These are phyloP conservation scores for Apistogramma diplotaenia DNA, from an alignment of 2,113 vertebrate genomes.

Conservation along the genomic window DNA sequence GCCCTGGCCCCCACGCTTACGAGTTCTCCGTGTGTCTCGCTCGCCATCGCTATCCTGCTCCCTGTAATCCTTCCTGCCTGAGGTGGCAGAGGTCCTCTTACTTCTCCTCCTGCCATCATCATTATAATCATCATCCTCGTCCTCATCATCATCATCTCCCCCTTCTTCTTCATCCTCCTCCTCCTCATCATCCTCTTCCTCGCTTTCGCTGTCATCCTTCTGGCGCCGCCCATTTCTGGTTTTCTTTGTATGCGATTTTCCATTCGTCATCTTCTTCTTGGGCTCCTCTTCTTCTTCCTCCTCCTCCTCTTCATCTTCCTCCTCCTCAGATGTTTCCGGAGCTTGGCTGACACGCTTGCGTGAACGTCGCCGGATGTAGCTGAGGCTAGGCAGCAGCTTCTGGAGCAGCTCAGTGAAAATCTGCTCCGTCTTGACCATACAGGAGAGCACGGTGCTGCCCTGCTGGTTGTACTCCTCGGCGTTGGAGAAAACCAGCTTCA, in stretches of 20 bases:
- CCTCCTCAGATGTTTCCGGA: conserved; percentile 55
- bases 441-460: conserved; percentile 86
- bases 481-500: conserved; percentile 94
- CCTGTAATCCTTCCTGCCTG: conserved; percentile 68
- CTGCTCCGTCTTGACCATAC: conserved; percentile 91
- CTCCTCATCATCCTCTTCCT: conserved; percentile 25
- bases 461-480: conserved; percentile 92
- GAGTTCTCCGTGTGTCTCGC: conserved; percentile 68
- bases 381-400: conserved; percentile 88
- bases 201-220: conserved; percentile 53
- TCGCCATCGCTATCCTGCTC: conserved; percentile 78
- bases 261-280: conserved; percentile 67
- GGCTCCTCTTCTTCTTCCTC: conserved; percentile 1
- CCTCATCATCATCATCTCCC: background rate
- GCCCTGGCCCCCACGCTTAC: conserved; percentile 28
- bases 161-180: conserved; percentile 21
- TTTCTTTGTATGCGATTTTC: conserved; percentile 55
- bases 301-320: conserved; percentile 21
- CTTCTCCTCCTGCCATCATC: conserved; percentile 59
- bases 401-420: conserved; percentile 87
- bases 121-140: conserved; percentile 18
- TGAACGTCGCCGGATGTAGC: conserved; percentile 84
- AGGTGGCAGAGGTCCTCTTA: conserved; percentile 59
- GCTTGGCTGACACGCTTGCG: conserved; percentile 76
- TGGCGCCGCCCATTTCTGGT: background rate